Evolutionary conservation across 2,113 vertebrate genomes (phyloP).

Genomic region (Channa maculata): DNA sequence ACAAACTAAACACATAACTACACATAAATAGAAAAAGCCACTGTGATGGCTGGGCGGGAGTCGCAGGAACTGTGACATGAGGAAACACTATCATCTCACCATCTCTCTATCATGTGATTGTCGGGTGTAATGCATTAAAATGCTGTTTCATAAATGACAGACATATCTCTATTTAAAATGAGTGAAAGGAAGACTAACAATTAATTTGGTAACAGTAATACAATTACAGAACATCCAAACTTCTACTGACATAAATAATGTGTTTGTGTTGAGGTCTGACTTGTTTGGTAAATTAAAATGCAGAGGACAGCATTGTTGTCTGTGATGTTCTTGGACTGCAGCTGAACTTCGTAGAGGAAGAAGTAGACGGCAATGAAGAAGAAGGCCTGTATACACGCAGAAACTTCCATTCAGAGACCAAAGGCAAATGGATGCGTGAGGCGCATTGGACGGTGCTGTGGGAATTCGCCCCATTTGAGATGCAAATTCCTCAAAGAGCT

Average conservation of each 20-base stretch:
- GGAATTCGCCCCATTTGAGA: constrained; percentile 80
- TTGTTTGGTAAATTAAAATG: constrained; percentile 25
- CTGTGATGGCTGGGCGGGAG: not conserved
- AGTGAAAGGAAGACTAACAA: not conserved
- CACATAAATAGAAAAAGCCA: constrained; percentile 19
- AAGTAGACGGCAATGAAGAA: constrained; percentile 29
- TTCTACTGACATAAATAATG: not conserved
- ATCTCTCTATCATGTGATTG: not conserved
- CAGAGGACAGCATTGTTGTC: constrained; percentile 19
- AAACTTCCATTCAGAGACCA: constrained; percentile 59
- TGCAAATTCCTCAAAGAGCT: constrained; percentile 82
- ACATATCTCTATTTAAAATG: not conserved
- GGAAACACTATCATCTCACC: constrained; percentile 1
- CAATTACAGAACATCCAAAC: not conserved
- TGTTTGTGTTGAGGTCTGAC: constrained; percentile 1
- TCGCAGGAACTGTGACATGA: not conserved
- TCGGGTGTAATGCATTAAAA: not conserved
- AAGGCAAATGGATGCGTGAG: constrained; percentile 54
- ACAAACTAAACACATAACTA: not conserved
- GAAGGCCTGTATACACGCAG: constrained; percentile 53
- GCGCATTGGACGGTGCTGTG: constrained; percentile 59
- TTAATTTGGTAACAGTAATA: not conserved
- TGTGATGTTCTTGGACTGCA: constrained; percentile 52
- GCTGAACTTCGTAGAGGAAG: constrained; percentile 44
- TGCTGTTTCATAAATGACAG: not conserved